Evolutionary conservation across 2,888 invertebrate species (phyloP).

Genomic region (Poecilus cupreus): DNA sequence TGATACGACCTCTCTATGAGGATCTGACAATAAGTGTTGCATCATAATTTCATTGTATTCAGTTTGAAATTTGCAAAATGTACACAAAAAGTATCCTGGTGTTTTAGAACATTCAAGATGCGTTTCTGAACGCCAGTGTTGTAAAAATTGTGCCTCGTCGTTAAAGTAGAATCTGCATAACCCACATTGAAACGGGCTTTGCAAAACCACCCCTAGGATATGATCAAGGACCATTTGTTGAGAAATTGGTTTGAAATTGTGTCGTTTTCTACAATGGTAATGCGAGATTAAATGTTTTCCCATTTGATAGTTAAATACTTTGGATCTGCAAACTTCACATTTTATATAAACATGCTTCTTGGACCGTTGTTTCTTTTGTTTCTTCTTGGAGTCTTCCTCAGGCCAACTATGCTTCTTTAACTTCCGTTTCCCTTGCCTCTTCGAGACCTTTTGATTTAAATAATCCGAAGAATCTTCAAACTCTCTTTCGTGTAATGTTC

Average conservation of each 20-base stretch:
- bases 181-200: conserved; percentile 90
- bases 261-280: conserved; percentile 86
- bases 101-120: conserved; percentile 75
- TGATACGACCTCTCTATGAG: conserved; percentile 83
- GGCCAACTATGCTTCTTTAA: conserved; percentile 63
- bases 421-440: conserved; percentile 62
- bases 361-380: conserved; percentile 56
- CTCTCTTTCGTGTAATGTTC: conserved; percentile 81
- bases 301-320: conserved; percentile 81
- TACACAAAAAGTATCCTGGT: conserved; percentile 82
- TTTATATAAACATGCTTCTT: conserved; percentile 69
- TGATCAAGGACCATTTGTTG: conserved; percentile 83
- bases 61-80: conserved; percentile 83
- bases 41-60: conserved; percentile 80
- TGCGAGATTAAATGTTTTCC: conserved; percentile 91
- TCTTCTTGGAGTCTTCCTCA: conserved; percentile 60
- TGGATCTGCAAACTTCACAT: conserved; percentile 84
- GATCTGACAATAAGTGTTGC: conserved; percentile 79
- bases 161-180: conserved; percentile 91
- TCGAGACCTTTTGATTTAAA: conserved; percentile 57
- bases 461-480: conserved; percentile 73
- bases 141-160: conserved; percentile 80
- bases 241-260: conserved; percentile 75
- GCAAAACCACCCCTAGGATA: conserved; percentile 85
- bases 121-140: conserved; percentile 83